Conservation (phyloP, 2,113 vertebrate genomes). For the Heptranchias perlo region DNA sequence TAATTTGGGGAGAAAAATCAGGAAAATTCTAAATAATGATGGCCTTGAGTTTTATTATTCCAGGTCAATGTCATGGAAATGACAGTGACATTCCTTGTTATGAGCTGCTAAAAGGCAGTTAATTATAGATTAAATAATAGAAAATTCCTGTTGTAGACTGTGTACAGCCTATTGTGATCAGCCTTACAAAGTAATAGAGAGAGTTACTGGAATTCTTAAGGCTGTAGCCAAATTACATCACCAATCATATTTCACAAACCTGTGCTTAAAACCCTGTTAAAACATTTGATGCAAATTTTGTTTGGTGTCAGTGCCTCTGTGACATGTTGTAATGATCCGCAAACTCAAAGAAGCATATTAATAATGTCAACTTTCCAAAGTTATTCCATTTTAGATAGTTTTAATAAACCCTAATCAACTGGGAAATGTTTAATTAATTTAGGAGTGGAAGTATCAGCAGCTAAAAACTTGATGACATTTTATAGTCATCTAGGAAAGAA, state of each 20-base stretch:
- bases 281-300: neutral
- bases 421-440: neutral
- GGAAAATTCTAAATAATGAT: neutral
- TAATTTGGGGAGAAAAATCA: neutral
- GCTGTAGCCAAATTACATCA: neutral
- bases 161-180: neutral
- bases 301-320: neutral
- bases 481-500: neutral
- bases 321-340: neutral
- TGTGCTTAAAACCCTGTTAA: neutral
- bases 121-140: neutral
- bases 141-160: neutral
- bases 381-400: slow-evolving; percentile 5
- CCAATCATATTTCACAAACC: neutral
- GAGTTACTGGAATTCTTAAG: neutral
- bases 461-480: neutral
- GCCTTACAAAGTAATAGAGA: neutral
- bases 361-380: neutral
- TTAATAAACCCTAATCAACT: neutral
- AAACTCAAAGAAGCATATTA: neutral
- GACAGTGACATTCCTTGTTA: neutral
- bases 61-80: neutral
- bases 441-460: neutral
- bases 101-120: neutral
- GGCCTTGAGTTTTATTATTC: neutral